Base-by-base conservation (phyloP, 2,888 invertebrate species). In the Halictus ligatus region DNA sequence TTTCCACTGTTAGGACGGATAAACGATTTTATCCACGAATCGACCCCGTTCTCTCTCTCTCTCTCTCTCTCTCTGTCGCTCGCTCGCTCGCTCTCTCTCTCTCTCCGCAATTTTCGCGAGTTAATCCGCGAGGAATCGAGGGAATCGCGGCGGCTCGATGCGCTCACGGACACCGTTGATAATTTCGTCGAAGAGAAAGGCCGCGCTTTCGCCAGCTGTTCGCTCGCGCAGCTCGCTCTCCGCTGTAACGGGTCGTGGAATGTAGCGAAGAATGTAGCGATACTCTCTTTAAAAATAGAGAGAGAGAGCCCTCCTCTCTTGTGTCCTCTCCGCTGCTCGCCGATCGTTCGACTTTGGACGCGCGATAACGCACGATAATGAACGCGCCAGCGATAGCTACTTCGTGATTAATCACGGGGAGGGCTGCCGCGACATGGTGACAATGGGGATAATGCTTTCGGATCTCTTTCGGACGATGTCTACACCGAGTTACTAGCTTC, bases 151-250 rank as follows among this genome's bases (percentile, higher is more conserved):
- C 60, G 77, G 40, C 60, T 54, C 69, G 69, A 35, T n/a, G 21
- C 25, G 75, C 15, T 80, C 69, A 40, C 40, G 72, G 50, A 54
- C 81, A 69, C 67, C 80, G 69, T 85, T 84, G 85, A 89, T 84
- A 86, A 90, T 88, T 78, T 83, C 83, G 80, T 79, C 81, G 81
- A 88, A 83, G 90, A 90, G 90, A 90, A 90, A 90, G 90, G 91
- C 88, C 71, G 75, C 90, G 89, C 90, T 90, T 90, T 90, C 90
- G 86, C 89, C 81, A 43, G 81, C 71, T 77, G 79, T 77, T 81
- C 48, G 64, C 79, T 77, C 72, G 40, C 72, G 40, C 73, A 71
- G 83, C 77, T 86, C 72, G 75, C 83, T 78, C 83, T 78, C 69
- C 69, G 50, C 83, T 76, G 82, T 78, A 87, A 75, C 67, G 60